A percentile compares a stretch with the other conserved stretches of the same genome.
Conservation (phyloP, 1,140 invertebrate genomes). For the Plectrocnemia conspersa region DNA sequence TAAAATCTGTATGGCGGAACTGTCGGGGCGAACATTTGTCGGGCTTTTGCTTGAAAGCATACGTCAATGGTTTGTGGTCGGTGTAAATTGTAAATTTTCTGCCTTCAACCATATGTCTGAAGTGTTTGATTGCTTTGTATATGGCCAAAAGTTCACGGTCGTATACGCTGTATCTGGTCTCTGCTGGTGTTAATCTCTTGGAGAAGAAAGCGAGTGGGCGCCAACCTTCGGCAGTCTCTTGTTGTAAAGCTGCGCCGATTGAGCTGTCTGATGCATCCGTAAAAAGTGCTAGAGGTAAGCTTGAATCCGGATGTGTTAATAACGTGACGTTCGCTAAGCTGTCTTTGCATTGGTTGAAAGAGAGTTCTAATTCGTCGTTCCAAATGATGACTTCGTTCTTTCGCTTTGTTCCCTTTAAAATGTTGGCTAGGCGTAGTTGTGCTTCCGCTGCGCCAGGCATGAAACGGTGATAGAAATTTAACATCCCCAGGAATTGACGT, state of each 20-base stretch:
- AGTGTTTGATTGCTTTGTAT: constrained; percentile 44
- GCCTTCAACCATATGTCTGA: constrained; percentile 40
- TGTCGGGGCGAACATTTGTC: constrained; percentile 16
- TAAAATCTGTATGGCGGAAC: not conserved
- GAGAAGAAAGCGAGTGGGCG: constrained; percentile 43
- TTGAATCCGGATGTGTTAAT: constrained; percentile 34
- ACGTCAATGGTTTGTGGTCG: constrained; percentile 26
- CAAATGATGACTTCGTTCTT: constrained; percentile 35
- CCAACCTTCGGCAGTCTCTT: constrained; percentile 31
- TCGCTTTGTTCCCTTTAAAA: constrained; percentile 33
- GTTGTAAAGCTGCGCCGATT: constrained; percentile 42
- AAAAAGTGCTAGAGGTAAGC: constrained; percentile 25
- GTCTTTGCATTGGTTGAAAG: constrained; percentile 45
- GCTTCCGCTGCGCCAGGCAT: constrained; percentile 35
- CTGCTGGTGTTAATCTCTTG: constrained; percentile 35
- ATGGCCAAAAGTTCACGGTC: constrained; percentile 47
- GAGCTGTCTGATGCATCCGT: constrained; percentile 41
- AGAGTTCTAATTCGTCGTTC: constrained; percentile 34
- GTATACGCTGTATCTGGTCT: constrained; percentile 39
- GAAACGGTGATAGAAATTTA: constrained; percentile 42
- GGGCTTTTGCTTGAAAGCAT: constrained; percentile 36
- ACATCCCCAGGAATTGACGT: constrained; percentile 44
- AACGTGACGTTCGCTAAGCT: constrained; percentile 36
- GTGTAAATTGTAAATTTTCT: constrained; percentile 36
- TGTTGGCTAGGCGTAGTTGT: constrained; percentile 21